Conservation (phyloP, 2,113 vertebrate species). For the Hippocampus mohnikei region DNA sequence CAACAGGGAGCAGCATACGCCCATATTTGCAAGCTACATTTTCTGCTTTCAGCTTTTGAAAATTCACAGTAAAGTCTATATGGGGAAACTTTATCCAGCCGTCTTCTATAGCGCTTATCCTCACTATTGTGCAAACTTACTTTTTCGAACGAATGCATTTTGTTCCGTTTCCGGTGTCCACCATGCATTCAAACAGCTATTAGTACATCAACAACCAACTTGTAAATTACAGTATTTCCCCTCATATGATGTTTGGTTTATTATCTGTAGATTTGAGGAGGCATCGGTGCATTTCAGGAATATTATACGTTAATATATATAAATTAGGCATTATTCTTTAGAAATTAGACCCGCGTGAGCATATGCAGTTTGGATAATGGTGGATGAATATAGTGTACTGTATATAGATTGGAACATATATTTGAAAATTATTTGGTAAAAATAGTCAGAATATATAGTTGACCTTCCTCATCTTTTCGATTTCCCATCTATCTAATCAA, state of each 20-base stretch:
- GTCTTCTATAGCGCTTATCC: neutral
- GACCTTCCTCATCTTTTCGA: too few species aligned
- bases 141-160: neutral
- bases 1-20: slow-evolving; percentile 53
- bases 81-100: neutral
- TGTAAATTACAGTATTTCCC: neutral
- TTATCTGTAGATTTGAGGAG: neutral
- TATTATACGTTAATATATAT: neutral
- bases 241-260: neutral
- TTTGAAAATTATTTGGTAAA: too few species aligned
- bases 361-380: too few species aligned
- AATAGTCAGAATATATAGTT: too few species aligned
- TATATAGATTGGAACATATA: too few species aligned
- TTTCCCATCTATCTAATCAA: too few species aligned
- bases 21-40: neutral
- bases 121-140: neutral
- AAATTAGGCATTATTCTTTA: too few species aligned
- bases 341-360: too few species aligned
- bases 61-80: neutral
- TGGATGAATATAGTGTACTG: neutral
- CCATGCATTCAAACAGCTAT: neutral
- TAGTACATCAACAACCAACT: neutral
- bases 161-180: neutral
- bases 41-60: slow-evolving; percentile 1
- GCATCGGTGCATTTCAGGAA: neutral